Evolutionary conservation across 2,888 invertebrate genomes (phyloP), one percentile per base, ranked within the genome.

Genomic region (Laothoe populi): DNA sequence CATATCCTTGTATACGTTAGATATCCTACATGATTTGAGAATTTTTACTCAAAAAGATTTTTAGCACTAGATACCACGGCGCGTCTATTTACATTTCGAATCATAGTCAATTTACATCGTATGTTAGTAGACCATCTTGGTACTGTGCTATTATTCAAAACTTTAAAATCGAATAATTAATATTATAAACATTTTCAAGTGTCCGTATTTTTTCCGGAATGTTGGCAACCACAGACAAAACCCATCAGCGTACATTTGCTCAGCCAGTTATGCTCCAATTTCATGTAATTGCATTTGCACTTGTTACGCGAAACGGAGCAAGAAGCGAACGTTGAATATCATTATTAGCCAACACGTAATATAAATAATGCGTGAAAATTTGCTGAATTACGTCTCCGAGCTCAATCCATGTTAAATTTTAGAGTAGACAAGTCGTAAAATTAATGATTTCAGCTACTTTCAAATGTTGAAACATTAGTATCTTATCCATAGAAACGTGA

Each of bases 261-360:
- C 74, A 74, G 75, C 74, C 74, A 78, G 84, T 84, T 81, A 81
- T 82, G 85, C 83, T 83, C 89, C 74, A 87, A 79, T 85, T 88
- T 86, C 76, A 71, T 67, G 69, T 87, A 87, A 87, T 85, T 82
- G 82, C 80, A 79, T 83, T 81, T 81, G 81, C 82, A 86, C 83
- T 86, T 84, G 82, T 85, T 85, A 86, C 77, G 82, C 77, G 77
- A 79, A 79, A 74, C 75, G 70, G 74, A 77, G 76, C 79, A 79
- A 81, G 75, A 78, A 79, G 73, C 72, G 71, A 77, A 77, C 77
- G 76, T 76, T 74, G 72, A 78, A 79, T 71, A 76, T 77, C 74
- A 78, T 77, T 74, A 74, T 86, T 85, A 72, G 73, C 78, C 76
- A 84, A 87, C 74, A 69, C 70, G 72, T 74, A 76, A 75, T 75